Conservation (phyloP, 1,140 invertebrate species). For the Calosoma granatense region DNA sequence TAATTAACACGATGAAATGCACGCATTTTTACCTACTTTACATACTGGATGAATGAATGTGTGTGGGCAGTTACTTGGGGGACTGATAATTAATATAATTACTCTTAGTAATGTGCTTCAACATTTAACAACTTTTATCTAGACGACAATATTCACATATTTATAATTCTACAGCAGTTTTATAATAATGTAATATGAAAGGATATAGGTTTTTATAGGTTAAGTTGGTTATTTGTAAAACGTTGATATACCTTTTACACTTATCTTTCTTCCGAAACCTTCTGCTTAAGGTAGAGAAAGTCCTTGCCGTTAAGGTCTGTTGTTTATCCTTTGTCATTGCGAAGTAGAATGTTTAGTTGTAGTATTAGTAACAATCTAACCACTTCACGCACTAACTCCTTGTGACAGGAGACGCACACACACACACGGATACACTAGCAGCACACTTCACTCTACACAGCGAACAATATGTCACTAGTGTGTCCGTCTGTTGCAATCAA, state of each 20-base stretch:
- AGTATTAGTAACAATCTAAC: neutral
- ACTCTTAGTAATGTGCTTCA: too few relatives aligned
- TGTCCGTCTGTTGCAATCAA: neutral
- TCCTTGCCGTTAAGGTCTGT: slow-evolving; percentile 39
- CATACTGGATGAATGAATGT: too few relatives aligned
- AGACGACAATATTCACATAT: too few relatives aligned
- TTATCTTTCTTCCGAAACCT: slow-evolving; percentile 45
- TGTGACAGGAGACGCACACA: neutral
- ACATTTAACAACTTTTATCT: too few relatives aligned
- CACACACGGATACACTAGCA: neutral
- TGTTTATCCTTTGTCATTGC: slow-evolving; percentile 46
- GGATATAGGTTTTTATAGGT: too few relatives aligned
- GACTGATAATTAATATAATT: too few relatives aligned
- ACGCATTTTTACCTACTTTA: too few relatives aligned
- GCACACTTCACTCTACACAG: neutral
- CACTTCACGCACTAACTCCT: neutral
- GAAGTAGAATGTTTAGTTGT: neutral
- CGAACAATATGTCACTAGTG: neutral
- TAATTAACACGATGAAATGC: too few relatives aligned
- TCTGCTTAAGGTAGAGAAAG: slow-evolving; percentile 43
- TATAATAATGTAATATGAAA: too few relatives aligned
- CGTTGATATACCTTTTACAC: slow-evolving; percentile 47
- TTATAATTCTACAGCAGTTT: too few relatives aligned
- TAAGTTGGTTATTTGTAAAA: too few relatives aligned
- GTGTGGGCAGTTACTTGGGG: too few relatives aligned